Evolutionary conservation across 2,797 vertebrate genomes (phyloP), one percentile per base, ranked within the genome.

Genomic region (Syndactyla subalaris): DNA sequence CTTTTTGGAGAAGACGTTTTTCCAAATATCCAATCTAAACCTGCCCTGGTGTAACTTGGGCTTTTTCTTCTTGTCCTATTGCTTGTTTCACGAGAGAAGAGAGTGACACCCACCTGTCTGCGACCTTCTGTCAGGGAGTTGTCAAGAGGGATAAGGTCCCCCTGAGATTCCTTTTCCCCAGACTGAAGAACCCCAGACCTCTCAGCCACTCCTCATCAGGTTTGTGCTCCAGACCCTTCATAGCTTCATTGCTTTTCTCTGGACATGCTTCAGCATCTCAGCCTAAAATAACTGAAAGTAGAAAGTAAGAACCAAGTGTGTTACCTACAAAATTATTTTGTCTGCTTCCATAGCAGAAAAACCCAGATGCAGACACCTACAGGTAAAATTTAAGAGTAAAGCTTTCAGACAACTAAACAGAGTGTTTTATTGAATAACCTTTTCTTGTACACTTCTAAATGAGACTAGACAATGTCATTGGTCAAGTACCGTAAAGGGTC

Each of bases 181-280:
- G 23, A 10, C 14, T n/a, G 27, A 82, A 54, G 8, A 29, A 15
- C 1, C 51, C 18, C 38, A 46, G 3, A 18, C 62, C 8, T 17
- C 11, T 24, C 26, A 52, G 45, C 49, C 11, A 4, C 30, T 70
- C 36, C 27, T 14, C 12, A n/a, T 46, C 38, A 70, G 18, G 27
- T 14, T 41, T 46, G 8, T 46, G 15, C 39, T 76, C 46, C 71
- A 54, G 52, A 46, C 12, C 11, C 23, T 71, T 48, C 71, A n/a
- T 12, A 48, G 27, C 34, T 71, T 32, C 13, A 4, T 6, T 54
- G 19, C 12, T 21, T 20, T 59, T 52, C 34, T 59, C 71, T 26
- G 27, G 27, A 48, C 6, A 7, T 0, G 0, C 4, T 72, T 24
- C 36, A 66, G 58, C 18, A 8, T 10, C 20, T 61, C 29, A 29